Base-by-base conservation (phyloP, 2,888 invertebrate genomes). In the Eueremaeus valkanovi region DNA sequence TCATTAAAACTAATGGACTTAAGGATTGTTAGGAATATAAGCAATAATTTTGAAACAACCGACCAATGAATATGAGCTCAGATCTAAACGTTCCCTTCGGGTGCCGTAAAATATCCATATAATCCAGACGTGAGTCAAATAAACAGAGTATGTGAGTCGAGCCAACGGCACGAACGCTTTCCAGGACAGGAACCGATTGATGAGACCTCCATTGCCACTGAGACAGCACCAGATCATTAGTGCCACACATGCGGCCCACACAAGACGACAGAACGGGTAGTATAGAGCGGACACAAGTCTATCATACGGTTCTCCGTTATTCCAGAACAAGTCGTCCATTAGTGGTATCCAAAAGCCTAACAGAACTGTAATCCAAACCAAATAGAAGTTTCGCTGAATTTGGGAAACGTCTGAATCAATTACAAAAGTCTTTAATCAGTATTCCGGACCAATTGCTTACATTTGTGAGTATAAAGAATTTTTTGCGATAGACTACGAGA, bases 81-180 rank as follows among this genome's bases (percentile, higher is more conserved):
- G 16, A 16, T 72, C 45, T 40, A 74, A 45, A 18, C 74, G 49
- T 8, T 76, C 58, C 11, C 76, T 49, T 40, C 66, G 36, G 3
- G 63, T 29, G 13, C 76, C 77, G 74, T 58, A 27, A 27, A 66
- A 73, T 24, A 55, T 51, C 77, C 75, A 76, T 11, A 77, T 27
- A 40, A 76, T 27, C 66, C 74, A 61, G 13, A 70, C 73, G 24
- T 78, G 78, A 9, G 75, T 73, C 24, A 78, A 61, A 63, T 78
- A 78, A 1, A 75, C 75, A 8, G 73, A 40, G 31, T 70, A 78
- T 24, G 78, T 78, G 13, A 76, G 21, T 31, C 77, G 72, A 29
- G 76, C 51, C 2, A 78, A 73, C 18, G 78, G 78, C 11, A 40
- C 66, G 29, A 76, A 78, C 16, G 55, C 74, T 9, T 63, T 33